Conservation (phyloP, 2,888 invertebrate genomes). For the Campoplex nolae region DNA sequence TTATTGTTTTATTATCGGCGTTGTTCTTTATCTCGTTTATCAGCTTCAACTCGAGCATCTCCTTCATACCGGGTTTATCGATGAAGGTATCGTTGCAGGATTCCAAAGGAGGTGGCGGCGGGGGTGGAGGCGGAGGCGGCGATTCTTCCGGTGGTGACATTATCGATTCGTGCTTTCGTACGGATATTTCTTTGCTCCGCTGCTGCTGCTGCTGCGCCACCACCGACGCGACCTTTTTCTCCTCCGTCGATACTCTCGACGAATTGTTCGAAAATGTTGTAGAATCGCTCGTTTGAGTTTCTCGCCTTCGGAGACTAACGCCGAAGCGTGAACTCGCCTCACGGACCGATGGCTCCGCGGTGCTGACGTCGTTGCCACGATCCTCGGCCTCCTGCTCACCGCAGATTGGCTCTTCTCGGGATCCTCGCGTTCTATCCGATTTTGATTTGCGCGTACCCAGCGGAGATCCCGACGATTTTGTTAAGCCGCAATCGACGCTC, state of each 20-base stretch:
- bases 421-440: constrained; percentile 69
- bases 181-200: constrained; percentile 82
- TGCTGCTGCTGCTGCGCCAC: not conserved
- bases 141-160: constrained; percentile 85
- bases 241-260: constrained; percentile 84
- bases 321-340: constrained; percentile 91
- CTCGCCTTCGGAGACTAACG: constrained; percentile 89
- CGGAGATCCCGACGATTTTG: constrained; percentile 76
- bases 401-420: constrained; percentile 67
- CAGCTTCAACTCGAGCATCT: constrained; percentile 92
- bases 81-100: constrained; percentile 80
- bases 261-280: constrained; percentile 86
- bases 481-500: constrained; percentile 62
- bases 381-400: constrained; percentile 80
- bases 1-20: constrained; percentile 87
- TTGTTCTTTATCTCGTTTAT: constrained; percentile 94
- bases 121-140: constrained; percentile 78
- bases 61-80: constrained; percentile 89
- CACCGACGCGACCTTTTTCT: constrained; percentile 75
- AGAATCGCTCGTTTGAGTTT: constrained; percentile 85
- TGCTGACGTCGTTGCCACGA: constrained; percentile 86
- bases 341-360: constrained; percentile 89
- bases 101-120: constrained; percentile 84
- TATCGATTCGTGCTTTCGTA: constrained; percentile 83
- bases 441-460: constrained; percentile 78